Conservation (phyloP, 2,888 invertebrate genomes). For the Pemphredon lugubris region DNA sequence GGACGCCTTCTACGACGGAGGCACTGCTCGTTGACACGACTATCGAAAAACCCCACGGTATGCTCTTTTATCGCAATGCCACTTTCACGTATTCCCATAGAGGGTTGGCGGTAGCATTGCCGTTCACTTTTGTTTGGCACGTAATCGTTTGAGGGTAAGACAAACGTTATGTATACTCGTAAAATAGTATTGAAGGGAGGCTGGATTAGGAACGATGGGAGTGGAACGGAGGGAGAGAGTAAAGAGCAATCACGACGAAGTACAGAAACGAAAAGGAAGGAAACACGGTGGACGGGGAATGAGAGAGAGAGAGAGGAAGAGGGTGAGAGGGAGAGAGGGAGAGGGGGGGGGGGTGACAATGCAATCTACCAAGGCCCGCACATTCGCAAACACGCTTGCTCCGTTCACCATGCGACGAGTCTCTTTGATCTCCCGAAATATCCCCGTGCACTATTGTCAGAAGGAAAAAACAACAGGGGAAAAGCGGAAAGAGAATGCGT, state of each 20-base stretch:
- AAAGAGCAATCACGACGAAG: not conserved
- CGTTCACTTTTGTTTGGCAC: not conserved
- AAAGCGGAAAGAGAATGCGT: slow-evolving; percentile 27
- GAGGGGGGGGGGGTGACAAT: slow-evolving; percentile 27
- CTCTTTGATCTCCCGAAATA: slow-evolving; percentile 58
- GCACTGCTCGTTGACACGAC: not conserved
- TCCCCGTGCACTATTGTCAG: slow-evolving; percentile 41
- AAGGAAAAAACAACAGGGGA: slow-evolving; percentile 46
- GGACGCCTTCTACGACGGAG: not conserved
- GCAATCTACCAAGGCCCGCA: slow-evolving; percentile 33
- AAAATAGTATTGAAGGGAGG: slow-evolving; percentile 9
- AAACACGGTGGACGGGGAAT: not conserved
- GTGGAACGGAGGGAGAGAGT: not conserved
- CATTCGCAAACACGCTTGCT: slow-evolving; percentile 27
- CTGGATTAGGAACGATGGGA: not conserved
- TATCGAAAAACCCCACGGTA: not conserved
- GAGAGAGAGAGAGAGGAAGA: slow-evolving; percentile 14
- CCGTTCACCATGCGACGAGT: slow-evolving; percentile 24
- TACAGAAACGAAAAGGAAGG: not conserved
- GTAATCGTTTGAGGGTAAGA: slow-evolving; percentile 17
- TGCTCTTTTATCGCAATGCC: not conserved
- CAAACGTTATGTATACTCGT: not conserved
- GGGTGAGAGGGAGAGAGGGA: not conserved
- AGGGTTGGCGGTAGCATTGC: not conserved
- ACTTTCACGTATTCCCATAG: not conserved